These are phyloP conservation scores for Leptinotarsa texana DNA, from an alignment of 1,140 invertebrate species.

Conservation along the genomic window DNA sequence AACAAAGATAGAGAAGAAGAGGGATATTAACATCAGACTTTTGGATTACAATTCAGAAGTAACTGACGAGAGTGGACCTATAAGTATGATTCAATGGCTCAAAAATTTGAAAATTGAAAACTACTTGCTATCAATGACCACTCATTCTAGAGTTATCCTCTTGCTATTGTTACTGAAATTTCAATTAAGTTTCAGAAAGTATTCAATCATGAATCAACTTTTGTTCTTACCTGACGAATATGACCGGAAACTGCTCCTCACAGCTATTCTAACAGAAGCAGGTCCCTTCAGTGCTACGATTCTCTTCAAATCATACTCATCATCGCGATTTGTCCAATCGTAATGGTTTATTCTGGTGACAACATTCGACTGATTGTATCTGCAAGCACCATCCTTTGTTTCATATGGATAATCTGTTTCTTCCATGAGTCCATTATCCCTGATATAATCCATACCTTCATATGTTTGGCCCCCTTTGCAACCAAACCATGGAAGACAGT, in stretches of 20 bases:
- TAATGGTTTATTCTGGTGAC: constrained; percentile 7
- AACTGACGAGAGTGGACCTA: too few relatives aligned
- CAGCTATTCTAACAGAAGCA: constrained; percentile 90
- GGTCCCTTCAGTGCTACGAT: constrained; percentile 68
- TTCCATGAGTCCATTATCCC: constrained; percentile 21
- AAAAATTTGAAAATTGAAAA: too few relatives aligned
- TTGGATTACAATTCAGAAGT: too few relatives aligned
- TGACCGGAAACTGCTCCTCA: constrained; percentile 68
- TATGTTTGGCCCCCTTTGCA: constrained; percentile 16
- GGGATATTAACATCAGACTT: too few relatives aligned
- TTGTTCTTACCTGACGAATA: constrained; percentile 54
- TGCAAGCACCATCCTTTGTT: constrained; percentile 15
- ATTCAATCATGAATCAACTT: too few relatives aligned
- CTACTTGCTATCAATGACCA: too few relatives aligned
- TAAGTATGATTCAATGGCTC: too few relatives aligned
- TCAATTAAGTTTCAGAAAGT: too few relatives aligned
- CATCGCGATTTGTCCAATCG: not conserved
- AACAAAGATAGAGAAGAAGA: too few relatives aligned
- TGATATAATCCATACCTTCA: constrained; percentile 19
- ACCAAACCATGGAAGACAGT: constrained; percentile 7
- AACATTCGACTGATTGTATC: constrained; percentile 20
- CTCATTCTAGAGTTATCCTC: too few relatives aligned
- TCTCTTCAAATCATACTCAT: constrained; percentile 14
- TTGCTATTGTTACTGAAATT: too few relatives aligned
- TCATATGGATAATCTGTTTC: constrained; percentile 27